Conservation (phyloP, 2,113 vertebrate species). For the Triplophysa dalaica region DNA sequence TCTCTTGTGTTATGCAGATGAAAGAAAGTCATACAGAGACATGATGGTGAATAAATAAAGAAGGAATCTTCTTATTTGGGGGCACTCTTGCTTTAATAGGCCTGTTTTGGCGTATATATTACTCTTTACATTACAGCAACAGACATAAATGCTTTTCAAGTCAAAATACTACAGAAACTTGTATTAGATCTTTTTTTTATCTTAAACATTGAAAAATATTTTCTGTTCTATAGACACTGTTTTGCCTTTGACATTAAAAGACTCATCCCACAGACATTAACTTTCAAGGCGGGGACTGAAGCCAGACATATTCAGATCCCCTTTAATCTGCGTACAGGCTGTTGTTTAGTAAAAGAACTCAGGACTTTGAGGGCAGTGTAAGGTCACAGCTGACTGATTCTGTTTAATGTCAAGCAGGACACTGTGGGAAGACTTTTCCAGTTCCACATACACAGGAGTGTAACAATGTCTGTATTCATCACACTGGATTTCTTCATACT, state of each 20-base stretch:
- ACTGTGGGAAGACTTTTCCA: conserved; percentile 50
- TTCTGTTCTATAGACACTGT: neutral
- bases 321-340: conserved; percentile 32
- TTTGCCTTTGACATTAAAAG: conserved; percentile 6
- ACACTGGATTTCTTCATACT: conserved; percentile 35
- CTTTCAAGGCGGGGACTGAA: conserved; percentile 28
- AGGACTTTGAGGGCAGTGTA: conserved; percentile 44
- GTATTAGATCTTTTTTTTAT: neutral
- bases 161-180: neutral
- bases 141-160: neutral
- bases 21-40: no score
- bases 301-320: conserved; percentile 37
- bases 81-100: conserved; percentile 1
- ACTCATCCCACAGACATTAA: conserved; percentile 43
- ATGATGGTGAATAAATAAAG: no score
- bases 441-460: conserved; percentile 16
- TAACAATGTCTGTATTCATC: conserved; percentile 54
- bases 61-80: no score
- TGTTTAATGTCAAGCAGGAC: conserved; percentile 56
- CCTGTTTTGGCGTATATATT: neutral
- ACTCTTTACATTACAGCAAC: neutral
- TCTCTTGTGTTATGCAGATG: no score
- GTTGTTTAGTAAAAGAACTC: conserved; percentile 49
- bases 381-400: conserved; percentile 54
- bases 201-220: neutral